Evolutionary conservation across 1,140 invertebrate species (phyloP).

Genomic region (Hyphantria cunea): DNA sequence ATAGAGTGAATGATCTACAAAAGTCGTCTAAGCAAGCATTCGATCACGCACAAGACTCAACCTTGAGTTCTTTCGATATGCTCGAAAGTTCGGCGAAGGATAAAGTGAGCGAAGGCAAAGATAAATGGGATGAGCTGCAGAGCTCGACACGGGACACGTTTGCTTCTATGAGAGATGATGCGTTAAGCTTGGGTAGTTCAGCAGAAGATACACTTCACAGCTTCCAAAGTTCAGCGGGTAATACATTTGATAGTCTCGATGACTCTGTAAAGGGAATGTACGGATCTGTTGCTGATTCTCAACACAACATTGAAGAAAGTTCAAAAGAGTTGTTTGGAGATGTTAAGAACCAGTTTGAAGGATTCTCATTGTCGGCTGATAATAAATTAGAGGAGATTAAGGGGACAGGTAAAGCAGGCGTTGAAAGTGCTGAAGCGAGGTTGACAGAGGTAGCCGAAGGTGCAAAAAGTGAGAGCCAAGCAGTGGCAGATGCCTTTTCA

Average conservation of each 20-base stretch:
- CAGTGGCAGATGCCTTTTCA: conserved; percentile 43
- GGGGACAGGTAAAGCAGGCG: conserved; percentile 46
- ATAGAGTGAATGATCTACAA: conserved; percentile 53
- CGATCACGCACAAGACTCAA: conserved; percentile 62
- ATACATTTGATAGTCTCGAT: conserved; percentile 74
- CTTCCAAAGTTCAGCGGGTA: conserved; percentile 73
- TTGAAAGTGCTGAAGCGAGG: conserved; percentile 53
- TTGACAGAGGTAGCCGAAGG: conserved; percentile 46
- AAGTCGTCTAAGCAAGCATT: conserved; percentile 59
- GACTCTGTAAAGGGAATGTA: conserved; percentile 61
- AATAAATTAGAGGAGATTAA: conserved; percentile 71
- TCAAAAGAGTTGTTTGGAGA: conserved; percentile 63
- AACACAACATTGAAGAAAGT: conserved; percentile 43
- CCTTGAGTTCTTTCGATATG: conserved; percentile 72
- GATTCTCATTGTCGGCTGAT: conserved; percentile 70
- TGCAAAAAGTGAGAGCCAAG: conserved; percentile 44
- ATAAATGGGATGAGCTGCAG: conserved; percentile 67
- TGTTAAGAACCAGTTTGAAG: conserved; percentile 62
- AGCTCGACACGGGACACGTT: conserved; percentile 68
- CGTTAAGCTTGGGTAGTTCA: conserved; percentile 61
- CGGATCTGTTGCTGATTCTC: conserved; percentile 42
- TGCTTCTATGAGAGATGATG: conserved; percentile 64
- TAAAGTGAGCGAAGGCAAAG: conserved; percentile 56
- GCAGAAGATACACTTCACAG: conserved; percentile 70
- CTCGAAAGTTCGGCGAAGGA: conserved; percentile 73